Conservation (phyloP, 2,888 invertebrate species). For the Spilarctia lutea region DNA sequence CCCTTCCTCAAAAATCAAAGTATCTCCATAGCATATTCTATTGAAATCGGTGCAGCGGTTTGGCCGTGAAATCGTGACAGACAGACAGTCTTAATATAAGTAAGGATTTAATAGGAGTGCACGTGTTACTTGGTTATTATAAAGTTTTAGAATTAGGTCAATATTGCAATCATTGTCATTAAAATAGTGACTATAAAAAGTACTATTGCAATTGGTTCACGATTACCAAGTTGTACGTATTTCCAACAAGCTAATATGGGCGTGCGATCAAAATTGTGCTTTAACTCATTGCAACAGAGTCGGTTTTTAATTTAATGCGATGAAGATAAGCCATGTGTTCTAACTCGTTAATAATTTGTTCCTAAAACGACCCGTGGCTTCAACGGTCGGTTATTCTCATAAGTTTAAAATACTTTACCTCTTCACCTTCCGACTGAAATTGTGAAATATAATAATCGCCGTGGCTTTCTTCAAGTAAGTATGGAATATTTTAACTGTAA, state of each 20-base stretch:
- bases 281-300: neutral
- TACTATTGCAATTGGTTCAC: neutral
- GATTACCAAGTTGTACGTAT: neutral
- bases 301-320: neutral
- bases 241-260: neutral
- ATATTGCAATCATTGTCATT: too few species aligned
- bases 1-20: too few species aligned
- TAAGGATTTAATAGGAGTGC: too few species aligned
- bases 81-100: too few species aligned
- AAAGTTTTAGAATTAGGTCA: too few species aligned
- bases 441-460: neutral
- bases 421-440: neutral
- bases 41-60: too few species aligned
- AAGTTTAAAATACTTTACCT: neutral
- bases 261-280: neutral
- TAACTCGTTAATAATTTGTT: neutral
- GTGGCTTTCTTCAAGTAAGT: neutral
- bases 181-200: neutral
- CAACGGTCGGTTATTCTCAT: neutral
- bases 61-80: too few species aligned
- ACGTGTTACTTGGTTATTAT: too few species aligned
- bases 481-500: neutral
- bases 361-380: neutral
- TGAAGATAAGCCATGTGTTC: neutral
- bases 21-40: too few species aligned